Evolutionary conservation across 2,797 vertebrate species (phyloP).

Genomic region (Xenentodon cancila): DNA sequence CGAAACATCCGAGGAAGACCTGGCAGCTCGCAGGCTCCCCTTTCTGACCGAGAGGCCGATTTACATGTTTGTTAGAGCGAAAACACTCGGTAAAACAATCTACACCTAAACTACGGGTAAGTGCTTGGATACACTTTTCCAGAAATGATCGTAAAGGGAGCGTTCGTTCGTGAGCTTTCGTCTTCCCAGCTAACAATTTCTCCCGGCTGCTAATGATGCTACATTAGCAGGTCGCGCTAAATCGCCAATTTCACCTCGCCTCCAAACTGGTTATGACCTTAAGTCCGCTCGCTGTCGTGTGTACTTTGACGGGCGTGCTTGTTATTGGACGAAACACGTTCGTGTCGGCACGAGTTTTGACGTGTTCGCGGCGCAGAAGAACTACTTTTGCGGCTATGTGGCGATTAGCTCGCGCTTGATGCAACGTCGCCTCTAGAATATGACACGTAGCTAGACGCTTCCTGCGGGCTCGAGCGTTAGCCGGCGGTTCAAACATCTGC

Average conservation of each 20-base stretch:
- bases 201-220: constrained; percentile 60
- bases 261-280: neutral
- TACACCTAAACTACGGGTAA: constrained; percentile 71
- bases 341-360: accelerated
- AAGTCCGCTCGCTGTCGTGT: neutral
- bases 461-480: constrained; percentile 48
- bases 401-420: constrained; percentile 43
- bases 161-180: constrained; percentile 33
- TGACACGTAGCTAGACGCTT: constrained; percentile 79
- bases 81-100: constrained; percentile 40
- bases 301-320: neutral
- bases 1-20: constrained; percentile 67
- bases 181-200: constrained; percentile 50
- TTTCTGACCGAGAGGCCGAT: constrained; percentile 27
- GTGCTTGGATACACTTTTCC: constrained; percentile 19
- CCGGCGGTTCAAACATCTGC: constrained; percentile 22
- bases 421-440: constrained; percentile 70
- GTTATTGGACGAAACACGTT: neutral
- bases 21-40: constrained; percentile 43
- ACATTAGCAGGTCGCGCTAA: constrained; percentile 38
- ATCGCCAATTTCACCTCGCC: constrained; percentile 3
- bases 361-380: neutral
- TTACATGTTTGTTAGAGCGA: constrained; percentile 67
- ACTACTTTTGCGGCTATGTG: constrained; percentile 25
- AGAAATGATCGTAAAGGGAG: neutral